These are phyloP conservation scores for Drosophila repleta DNA, from an alignment of 1,140 invertebrate genomes.

Conservation along the genomic window DNA sequence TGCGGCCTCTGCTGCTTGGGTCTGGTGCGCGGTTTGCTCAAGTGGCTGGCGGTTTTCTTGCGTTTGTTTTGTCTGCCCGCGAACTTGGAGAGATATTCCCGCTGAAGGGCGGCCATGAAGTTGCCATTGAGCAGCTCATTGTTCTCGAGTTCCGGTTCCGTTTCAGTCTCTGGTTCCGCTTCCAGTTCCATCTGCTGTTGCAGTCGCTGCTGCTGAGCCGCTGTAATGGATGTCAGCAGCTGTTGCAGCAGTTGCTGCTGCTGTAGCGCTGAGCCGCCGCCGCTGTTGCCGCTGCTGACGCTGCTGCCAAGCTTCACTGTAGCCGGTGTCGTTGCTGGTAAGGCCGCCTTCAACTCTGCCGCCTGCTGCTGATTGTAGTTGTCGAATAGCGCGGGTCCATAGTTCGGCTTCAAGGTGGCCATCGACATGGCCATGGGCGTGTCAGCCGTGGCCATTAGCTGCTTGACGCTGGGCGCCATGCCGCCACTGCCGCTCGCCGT, in stretches of 20 bases:
- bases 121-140: slow-evolving; percentile 61
- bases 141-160: slow-evolving; percentile 41
- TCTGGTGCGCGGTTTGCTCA: background rate
- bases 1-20: slow-evolving; percentile 13
- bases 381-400: slow-evolving; percentile 62
- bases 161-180: background rate
- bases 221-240: slow-evolving; percentile 43
- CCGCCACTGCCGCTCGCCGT: slow-evolving; percentile 53
- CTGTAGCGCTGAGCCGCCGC: slow-evolving; percentile 23
- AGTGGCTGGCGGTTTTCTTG: slow-evolving; percentile 38
- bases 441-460: slow-evolving; percentile 54
- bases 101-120: slow-evolving; percentile 68
- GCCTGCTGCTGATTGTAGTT: slow-evolving; percentile 48
- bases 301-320: slow-evolving; percentile 31
- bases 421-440: slow-evolving; percentile 33
- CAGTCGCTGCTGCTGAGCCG: slow-evolving; percentile 16
- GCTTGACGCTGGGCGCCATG: slow-evolving; percentile 59
- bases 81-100: slow-evolving; percentile 59
- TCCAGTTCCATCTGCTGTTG: slow-evolving; percentile 12
- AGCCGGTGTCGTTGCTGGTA: slow-evolving; percentile 23
- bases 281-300: slow-evolving; percentile 44
- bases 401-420: slow-evolving; percentile 47
- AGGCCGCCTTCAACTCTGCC: slow-evolving; percentile 3
- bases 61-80: slow-evolving; percentile 49
- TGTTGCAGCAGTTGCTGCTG: slow-evolving; percentile 58